Conservation (phyloP, 2,797 vertebrate genomes). For the Lutjanus argentimaculatus region DNA sequence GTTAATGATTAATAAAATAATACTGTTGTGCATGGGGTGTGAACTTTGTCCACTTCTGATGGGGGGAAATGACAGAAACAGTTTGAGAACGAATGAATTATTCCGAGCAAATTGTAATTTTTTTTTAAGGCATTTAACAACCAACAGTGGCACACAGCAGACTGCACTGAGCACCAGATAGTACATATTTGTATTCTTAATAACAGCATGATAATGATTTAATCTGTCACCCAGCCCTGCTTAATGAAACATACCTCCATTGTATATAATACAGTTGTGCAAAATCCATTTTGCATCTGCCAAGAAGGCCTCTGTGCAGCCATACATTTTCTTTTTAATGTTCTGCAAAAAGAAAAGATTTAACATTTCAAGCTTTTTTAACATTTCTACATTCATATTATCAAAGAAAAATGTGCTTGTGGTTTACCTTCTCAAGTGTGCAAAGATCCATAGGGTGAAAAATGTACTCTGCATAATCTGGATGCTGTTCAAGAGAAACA, state of each 20-base stretch:
- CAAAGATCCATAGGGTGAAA: conserved; percentile 99
- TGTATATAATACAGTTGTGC: conserved; percentile 99
- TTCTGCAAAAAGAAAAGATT: conserved; percentile 85
- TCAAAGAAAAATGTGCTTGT: not conserved
- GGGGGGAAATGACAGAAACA: no score
- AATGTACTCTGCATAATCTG: conserved; percentile 99
- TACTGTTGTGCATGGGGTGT: not conserved
- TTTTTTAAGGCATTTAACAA: not conserved
- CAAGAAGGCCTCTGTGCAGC: conserved; percentile 98
- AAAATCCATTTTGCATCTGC: conserved; percentile 99
- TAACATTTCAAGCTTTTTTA: not conserved
- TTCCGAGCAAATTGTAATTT: no score
- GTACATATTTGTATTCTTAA: not conserved
- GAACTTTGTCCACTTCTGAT: no score
- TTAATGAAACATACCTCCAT: conserved; percentile 90
- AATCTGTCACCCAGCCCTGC: not conserved
- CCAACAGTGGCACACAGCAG: not conserved
- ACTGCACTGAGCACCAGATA: not conserved
- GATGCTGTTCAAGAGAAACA: conserved; percentile 97
- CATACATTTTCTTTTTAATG: conserved; percentile 99
- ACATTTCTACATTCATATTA: not conserved
- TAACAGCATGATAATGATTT: not conserved
- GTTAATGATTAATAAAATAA: not conserved
- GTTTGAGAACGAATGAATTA: no score
- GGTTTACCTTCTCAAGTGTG: conserved; percentile 96